Evolutionary conservation across 2,888 invertebrate genomes (phyloP).

Genomic region (Pollenia labialis): DNA sequence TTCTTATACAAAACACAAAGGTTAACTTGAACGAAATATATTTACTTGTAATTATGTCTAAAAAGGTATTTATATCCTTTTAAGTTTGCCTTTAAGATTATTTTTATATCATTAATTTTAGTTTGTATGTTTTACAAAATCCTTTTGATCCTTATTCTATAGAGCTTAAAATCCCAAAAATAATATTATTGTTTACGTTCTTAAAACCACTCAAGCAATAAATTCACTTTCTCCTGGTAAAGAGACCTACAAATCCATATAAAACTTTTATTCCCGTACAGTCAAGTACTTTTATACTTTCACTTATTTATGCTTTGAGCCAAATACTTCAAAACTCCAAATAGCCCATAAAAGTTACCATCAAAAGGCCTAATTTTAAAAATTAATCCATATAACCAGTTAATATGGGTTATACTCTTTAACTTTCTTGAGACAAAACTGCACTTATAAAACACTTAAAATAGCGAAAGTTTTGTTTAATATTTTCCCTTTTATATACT

Average conservation of each 20-base stretch:
- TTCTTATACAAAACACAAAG: no score
- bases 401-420: background rate
- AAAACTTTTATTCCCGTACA: background rate
- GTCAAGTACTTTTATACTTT: slow-evolving; percentile 37
- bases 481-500: background rate
- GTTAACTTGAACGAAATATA: no score
- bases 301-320: slow-evolving; percentile 52
- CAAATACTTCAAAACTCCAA: background rate
- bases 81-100: no score
- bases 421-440: slow-evolving; percentile 13
- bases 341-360: background rate
- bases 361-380: slow-evolving; percentile 4
- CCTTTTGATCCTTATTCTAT: background rate
- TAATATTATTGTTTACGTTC: background rate
- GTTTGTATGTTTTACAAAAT: background rate
- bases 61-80: no score
- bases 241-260: slow-evolving; percentile 38
- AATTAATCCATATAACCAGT: slow-evolving; percentile 9
- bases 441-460: slow-evolving; percentile 15
- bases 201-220: background rate
- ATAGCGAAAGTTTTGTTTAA: slow-evolving; percentile 17
- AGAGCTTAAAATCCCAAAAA: slow-evolving; percentile 6
- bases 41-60: no score
- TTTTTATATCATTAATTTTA: no score
- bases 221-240: background rate